Conservation (phyloP, 1,140 invertebrate genomes). For the Listronotus oregonensis region DNA sequence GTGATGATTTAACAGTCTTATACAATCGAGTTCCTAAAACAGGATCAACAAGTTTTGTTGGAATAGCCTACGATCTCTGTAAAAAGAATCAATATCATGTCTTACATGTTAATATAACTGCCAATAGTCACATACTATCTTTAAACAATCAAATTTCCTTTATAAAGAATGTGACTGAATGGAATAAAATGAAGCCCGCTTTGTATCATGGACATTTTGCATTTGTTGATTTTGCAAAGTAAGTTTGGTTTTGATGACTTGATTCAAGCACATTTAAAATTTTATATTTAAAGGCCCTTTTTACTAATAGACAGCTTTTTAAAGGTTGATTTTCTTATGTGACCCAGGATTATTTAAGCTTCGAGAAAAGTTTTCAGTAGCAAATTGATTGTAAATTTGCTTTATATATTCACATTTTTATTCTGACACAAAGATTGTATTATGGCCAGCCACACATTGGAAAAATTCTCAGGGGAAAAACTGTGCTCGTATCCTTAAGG, state of each 20-base stretch:
- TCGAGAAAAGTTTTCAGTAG: too few relatives aligned
- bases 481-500: too few relatives aligned
- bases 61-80: conserved; percentile 95
- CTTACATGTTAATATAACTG: conserved; percentile 96
- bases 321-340: too few relatives aligned
- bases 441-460: too few relatives aligned
- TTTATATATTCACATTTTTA: too few relatives aligned
- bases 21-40: conserved; percentile 99
- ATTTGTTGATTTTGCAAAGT: conserved; percentile 93
- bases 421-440: too few relatives aligned
- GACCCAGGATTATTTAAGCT: too few relatives aligned
- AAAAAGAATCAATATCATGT: conserved; percentile 90
- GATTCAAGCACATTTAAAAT: too few relatives aligned
- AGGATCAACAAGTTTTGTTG: conserved; percentile 97
- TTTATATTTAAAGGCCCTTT: too few relatives aligned
- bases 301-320: too few relatives aligned
- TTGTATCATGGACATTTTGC: conserved; percentile 97
- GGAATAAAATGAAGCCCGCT: conserved; percentile 87
- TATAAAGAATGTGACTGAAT: conserved; percentile 87
- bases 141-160: conserved; percentile 87
- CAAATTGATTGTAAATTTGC: too few relatives aligned
- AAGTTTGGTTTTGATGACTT: conserved; percentile 53
- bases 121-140: conserved; percentile 92
- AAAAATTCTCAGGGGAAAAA: too few relatives aligned
- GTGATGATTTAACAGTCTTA: conserved; percentile 77